Conservation (phyloP, 2,113 vertebrate species). For the Gasterosteus nipponicus region DNA sequence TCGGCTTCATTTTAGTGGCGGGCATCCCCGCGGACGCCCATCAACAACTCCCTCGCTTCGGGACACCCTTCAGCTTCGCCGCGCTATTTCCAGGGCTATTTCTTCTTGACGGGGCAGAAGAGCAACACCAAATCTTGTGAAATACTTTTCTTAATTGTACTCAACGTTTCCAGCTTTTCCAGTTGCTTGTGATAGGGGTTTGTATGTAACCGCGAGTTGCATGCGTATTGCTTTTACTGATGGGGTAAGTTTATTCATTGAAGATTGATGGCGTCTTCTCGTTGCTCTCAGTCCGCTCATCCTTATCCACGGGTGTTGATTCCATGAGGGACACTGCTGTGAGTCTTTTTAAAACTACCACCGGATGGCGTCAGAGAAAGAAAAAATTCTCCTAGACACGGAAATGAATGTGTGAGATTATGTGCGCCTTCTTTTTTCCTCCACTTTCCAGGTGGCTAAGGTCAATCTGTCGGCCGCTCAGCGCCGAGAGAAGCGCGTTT, state of each 20-base stretch:
- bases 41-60: too few relatives aligned
- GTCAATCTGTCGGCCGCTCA: conserved; percentile 80
- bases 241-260: background rate
- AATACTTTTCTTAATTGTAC: too few relatives aligned
- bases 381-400: background rate
- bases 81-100: too few relatives aligned
- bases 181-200: background rate
- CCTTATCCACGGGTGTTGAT: background rate
- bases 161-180: background rate
- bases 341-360: conserved; percentile 5
- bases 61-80: too few relatives aligned
- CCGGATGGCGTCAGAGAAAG: conserved; percentile 12
- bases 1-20: too few relatives aligned
- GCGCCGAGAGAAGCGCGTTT: conserved; percentile 81
- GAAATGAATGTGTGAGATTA: fast-evolving
- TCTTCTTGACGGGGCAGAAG: too few relatives aligned
- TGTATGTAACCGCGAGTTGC: background rate
- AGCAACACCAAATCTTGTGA: too few relatives aligned
- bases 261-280: background rate
- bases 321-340: background rate
- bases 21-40: too few relatives aligned
- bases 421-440: background rate
- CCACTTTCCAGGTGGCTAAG: conserved; percentile 78
- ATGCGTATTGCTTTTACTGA: background rate
- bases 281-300: background rate